Base-by-base conservation (phyloP, 2,888 invertebrate genomes). In the Keiferia lycopersicella region DNA sequence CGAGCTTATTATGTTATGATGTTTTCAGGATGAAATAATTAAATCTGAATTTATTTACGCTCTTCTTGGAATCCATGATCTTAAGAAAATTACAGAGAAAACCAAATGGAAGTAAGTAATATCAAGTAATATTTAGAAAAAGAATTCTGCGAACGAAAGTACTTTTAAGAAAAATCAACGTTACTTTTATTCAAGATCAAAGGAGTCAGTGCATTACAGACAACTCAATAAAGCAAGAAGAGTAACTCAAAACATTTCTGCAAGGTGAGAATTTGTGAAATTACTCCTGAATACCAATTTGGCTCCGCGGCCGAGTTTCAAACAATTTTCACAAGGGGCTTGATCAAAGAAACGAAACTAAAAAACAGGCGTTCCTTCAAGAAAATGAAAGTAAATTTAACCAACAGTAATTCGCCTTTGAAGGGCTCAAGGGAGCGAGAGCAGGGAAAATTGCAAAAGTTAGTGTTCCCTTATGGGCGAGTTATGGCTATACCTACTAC, bases 261-360 rank as follows among this genome's bases (percentile, higher is more conserved):
- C 71, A 72, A 89, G 86, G 89, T 88, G 88, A 72, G 82, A 90
- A 88, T 86, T 87, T 82, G 80, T 74, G 76, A 87, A 86, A 86
- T 87, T 85, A 84, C 85, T 83, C 74, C 79, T 78, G 86, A 87
- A 88, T 87, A 87, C 83, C 84, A 88, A 88, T 87, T 88, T 84
- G 81, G 78, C 73, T 67, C 71, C 79, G 73, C 74, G 75, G 74
- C 76, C 73, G 81, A 89, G 84, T 89, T 89, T 81, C 79, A 81
- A 89, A 89, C 88, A 39, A 88, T 88, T 87, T 87, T 88, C 79
- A 85, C 88, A 84, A 85, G 78, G 75, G 74, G 82, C 81, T 83
- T 89, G 88, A 90, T 91, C 91, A 91, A 90, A 91, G 88, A 89
- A 90, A 88, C 86, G 80, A 84, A 89, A 88, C 87, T 89, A 88